Conservation (phyloP, 2,797 vertebrate species). For the Antrozous pallidus region DNA sequence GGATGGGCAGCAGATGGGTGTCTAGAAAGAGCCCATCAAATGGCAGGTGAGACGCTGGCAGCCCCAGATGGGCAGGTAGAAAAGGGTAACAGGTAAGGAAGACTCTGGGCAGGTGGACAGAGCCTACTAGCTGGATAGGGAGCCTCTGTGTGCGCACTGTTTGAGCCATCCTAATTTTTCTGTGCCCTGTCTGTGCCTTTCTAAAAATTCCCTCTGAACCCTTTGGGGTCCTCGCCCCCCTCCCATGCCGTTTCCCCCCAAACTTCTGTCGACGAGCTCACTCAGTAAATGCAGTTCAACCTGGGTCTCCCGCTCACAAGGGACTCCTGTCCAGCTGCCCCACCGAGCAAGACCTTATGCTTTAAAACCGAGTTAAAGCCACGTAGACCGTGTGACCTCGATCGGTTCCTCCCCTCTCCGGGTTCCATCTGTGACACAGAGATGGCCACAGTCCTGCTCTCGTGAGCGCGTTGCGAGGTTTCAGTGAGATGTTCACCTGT, state of each 20-base stretch:
- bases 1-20: background rate
- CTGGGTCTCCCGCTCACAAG: background rate
- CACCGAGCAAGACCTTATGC: background rate
- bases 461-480: background rate
- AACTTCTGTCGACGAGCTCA: background rate
- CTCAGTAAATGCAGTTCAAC: background rate
- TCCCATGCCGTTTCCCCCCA: background rate
- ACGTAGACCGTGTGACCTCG: background rate
- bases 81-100: background rate
- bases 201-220: background rate
- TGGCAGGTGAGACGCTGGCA: background rate
- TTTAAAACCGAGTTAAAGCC: background rate
- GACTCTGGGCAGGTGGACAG: background rate
- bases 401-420: background rate
- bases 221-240: background rate
- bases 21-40: background rate
- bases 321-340: background rate
- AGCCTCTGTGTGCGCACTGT: accelerated
- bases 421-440: background rate
- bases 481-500: background rate
- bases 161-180: background rate
- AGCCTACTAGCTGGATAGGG: background rate
- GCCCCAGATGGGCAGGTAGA: background rate
- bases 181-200: background rate
- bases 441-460: background rate